phyloP scores from a whole-genome alignment of 2,797 vertebrate genomes.

The Luscinia megarhynchos region DNA sequence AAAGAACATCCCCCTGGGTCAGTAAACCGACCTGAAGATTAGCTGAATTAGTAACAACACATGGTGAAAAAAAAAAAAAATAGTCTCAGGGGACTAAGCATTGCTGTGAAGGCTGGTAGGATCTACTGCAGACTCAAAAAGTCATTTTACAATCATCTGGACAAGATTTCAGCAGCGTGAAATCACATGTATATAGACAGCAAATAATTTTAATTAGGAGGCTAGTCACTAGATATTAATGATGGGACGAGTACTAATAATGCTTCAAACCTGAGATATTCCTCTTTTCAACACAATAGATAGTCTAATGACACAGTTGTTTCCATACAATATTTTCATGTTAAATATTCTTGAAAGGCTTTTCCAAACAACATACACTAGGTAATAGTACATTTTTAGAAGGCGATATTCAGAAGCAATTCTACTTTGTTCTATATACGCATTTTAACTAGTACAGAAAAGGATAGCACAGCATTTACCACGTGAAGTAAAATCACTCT shows the following conservation, averaged over 20 bases:
- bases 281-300: not conserved
- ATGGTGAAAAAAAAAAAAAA: not conserved
- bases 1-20: not conserved
- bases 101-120: not conserved
- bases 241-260: not conserved
- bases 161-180: not conserved
- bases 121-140: not conserved
- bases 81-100: not conserved
- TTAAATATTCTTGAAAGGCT: not conserved
- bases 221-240: not conserved
- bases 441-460: not conserved
- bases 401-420: not conserved
- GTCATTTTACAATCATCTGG: not conserved
- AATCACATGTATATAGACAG: not conserved
- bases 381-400: not conserved
- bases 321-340: not conserved
- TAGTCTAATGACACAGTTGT: not conserved
- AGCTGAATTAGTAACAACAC: not conserved
- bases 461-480: accelerated
- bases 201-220: not conserved
- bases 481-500: not conserved
- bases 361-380: not conserved
- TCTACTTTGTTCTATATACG: not conserved
- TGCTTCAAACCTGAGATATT: not conserved
- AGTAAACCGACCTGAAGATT: not conserved